These are phyloP conservation scores for Ancistrus triradiatus DNA, from an alignment of 2,113 vertebrate species.

Conservation along the genomic window DNA sequence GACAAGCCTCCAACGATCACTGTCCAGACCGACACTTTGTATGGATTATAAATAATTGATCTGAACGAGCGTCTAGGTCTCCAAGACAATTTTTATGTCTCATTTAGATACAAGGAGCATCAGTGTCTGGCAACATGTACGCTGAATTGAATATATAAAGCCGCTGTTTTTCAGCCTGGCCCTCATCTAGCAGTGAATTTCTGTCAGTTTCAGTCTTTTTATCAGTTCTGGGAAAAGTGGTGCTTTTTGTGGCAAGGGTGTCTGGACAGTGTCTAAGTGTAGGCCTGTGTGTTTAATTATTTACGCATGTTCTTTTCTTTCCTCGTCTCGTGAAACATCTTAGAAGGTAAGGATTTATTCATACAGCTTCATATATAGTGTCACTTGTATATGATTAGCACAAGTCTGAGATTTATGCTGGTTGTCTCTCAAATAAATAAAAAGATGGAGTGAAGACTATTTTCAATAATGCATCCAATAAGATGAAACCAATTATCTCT, in stretches of 20 bases:
- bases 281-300: slow-evolving; percentile 40
- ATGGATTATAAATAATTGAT: slow-evolving; percentile 71
- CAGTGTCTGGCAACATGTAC: slow-evolving; percentile 51
- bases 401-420: not conserved
- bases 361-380: slow-evolving; percentile 20
- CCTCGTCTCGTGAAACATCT: slow-evolving; percentile 28
- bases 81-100: slow-evolving; percentile 64
- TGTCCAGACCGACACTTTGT: slow-evolving; percentile 57
- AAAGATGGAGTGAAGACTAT: not conserved
- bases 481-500: not conserved
- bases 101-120: slow-evolving; percentile 52
- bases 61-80: slow-evolving; percentile 54
- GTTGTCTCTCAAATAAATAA: slow-evolving; percentile 13
- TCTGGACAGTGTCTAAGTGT: slow-evolving; percentile 31
- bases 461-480: not conserved
- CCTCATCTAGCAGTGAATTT: slow-evolving; percentile 41
- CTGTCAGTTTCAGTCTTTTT: slow-evolving; percentile 42
- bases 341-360: slow-evolving; percentile 1
- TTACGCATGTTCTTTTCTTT: slow-evolving; percentile 26
- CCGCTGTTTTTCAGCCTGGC: slow-evolving; percentile 44
- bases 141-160: slow-evolving; percentile 47
- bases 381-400: not conserved
- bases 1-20: slow-evolving; percentile 63
- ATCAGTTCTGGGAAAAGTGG: slow-evolving; percentile 17
- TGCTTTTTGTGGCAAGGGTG: slow-evolving; percentile 18